Conservation (phyloP, 2,888 invertebrate species). For the Amblyjoppa proteus region DNA sequence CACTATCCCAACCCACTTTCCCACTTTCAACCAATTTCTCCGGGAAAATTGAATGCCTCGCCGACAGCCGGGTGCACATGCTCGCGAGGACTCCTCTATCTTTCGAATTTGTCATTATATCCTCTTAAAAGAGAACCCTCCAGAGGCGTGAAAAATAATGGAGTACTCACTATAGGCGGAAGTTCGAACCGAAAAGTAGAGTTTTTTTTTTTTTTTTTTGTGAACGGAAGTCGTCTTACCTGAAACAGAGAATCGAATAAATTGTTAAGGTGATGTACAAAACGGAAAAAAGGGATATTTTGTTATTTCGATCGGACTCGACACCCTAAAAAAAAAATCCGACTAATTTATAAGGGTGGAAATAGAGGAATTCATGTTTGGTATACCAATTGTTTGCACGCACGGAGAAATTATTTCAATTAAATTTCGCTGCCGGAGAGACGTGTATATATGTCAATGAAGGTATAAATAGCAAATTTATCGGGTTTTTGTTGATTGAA, state of each 20-base stretch:
- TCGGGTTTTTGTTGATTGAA: conserved; percentile 58
- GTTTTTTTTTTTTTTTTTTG: not conserved
- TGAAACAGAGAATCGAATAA: conserved; percentile 68
- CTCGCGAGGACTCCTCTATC: not conserved
- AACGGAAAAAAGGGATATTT: not conserved
- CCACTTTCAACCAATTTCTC: conserved; percentile 10
- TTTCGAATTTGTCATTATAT: not conserved
- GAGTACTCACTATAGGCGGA: not conserved
- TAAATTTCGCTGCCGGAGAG: conserved; percentile 17
- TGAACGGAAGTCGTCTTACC: conserved; percentile 69
- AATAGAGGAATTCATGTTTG: not conserved
- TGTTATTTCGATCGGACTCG: not conserved
- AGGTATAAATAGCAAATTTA: conserved; percentile 44
- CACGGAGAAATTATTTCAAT: conserved; percentile 22
- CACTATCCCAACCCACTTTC: not conserved
- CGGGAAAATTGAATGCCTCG: conserved; percentile 6
- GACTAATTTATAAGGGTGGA: not conserved
- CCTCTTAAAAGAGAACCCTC: not conserved
- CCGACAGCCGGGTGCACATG: not conserved
- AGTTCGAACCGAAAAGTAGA: not conserved
- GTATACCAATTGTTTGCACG: conserved; percentile 12
- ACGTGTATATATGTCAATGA: conserved; percentile 17
- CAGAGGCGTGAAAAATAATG: not conserved
- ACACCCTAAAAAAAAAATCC: not conserved
- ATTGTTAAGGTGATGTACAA: not conserved